These are phyloP conservation scores for Gisinianus flammeolus DNA, from an alignment of 2,888 invertebrate species.

Conservation along the genomic window DNA sequence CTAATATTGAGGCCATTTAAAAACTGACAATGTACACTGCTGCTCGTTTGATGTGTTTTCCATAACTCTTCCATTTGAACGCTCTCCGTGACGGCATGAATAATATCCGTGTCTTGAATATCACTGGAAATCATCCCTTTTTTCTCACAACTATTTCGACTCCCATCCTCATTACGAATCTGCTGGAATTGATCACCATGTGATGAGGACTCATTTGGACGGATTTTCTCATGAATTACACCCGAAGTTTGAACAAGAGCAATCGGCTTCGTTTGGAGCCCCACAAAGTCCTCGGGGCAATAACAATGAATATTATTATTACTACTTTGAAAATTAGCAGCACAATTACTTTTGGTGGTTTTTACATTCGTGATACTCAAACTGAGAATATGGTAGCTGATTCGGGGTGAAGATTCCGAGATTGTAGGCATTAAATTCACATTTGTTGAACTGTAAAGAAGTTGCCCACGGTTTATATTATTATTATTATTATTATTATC, in stretches of 20 bases:
- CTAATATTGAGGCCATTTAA: not conserved
- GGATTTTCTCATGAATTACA: not conserved
- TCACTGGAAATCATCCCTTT: not conserved
- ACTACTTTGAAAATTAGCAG: not conserved
- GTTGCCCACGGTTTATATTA: not conserved
- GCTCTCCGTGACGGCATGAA: not conserved
- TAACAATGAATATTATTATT: too few relatives aligned
- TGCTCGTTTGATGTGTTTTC: not conserved
- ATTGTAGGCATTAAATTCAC: too few relatives aligned
- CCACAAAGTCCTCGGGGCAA: too few relatives aligned
- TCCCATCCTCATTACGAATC: not conserved
- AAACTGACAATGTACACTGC: not conserved
- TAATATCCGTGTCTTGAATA: not conserved
- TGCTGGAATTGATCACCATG: not conserved
- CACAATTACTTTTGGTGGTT: not conserved
- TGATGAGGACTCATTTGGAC: not conserved
- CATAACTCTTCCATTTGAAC: not conserved
- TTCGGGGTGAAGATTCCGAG: not conserved
- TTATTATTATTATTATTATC: not conserved
- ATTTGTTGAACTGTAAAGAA: too few relatives aligned
- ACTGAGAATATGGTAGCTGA: not conserved
- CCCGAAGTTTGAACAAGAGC: not conserved
- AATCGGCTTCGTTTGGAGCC: not conserved
- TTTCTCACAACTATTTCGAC: too few relatives aligned
- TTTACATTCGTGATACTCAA: not conserved